phyloP scores from a whole-genome alignment of 2,888 invertebrate species.

The Philereme transversata region DNA sequence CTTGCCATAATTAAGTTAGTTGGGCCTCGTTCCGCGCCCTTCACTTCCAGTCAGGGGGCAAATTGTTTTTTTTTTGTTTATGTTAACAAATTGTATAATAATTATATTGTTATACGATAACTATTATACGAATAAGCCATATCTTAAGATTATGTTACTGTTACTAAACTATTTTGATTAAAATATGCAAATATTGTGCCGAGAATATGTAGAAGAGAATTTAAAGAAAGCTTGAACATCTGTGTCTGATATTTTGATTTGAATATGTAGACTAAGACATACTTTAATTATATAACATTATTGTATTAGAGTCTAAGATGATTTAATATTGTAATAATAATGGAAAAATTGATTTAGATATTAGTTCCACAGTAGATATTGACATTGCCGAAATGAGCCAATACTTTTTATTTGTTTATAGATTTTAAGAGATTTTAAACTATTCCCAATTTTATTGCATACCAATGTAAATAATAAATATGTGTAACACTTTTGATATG shows the following conservation, averaged over 20 bases:
- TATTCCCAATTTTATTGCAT: conserved; percentile 34
- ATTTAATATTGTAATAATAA: neutral
- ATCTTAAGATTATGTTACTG: conserved; percentile 47
- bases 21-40: conserved; percentile 69
- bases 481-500: conserved; percentile 53
- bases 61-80: conserved; percentile 77
- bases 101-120: conserved; percentile 66
- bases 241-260: neutral
- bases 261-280: neutral
- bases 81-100: conserved; percentile 72
- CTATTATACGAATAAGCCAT: conserved; percentile 51
- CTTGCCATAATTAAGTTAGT: conserved; percentile 79
- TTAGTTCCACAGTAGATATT: neutral
- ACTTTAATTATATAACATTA: neutral
- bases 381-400: conserved; percentile 3
- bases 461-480: conserved; percentile 77
- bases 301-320: neutral
- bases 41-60: conserved; percentile 66
- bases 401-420: neutral
- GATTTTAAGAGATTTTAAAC: conserved; percentile 32
- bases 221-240: neutral
- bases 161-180: conserved; percentile 5
- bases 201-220: neutral
- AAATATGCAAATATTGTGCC: neutral
- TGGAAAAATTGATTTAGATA: neutral